Conservation (phyloP, 2,113 vertebrate species). For the Columbina picui region DNA sequence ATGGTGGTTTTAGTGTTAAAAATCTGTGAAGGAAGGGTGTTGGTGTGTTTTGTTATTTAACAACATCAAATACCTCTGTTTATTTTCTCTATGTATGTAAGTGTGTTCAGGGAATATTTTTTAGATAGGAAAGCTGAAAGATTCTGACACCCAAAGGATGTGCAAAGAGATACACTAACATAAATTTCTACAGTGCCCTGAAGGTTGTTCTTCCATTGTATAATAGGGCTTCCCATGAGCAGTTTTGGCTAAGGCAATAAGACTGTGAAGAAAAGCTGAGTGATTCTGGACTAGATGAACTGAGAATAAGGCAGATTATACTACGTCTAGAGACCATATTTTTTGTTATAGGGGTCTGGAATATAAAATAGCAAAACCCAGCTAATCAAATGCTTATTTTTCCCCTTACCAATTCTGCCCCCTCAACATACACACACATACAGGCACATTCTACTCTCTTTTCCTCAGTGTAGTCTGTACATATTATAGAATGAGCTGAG, state of each 20-base stretch:
- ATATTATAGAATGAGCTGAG: slow-evolving; percentile 9
- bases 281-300: slow-evolving; percentile 39
- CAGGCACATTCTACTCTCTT: neutral
- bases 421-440: neutral
- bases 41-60: neutral
- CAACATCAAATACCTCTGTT: neutral
- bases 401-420: neutral
- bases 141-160: slow-evolving; percentile 74
- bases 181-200: slow-evolving; percentile 71
- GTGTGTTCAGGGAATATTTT: slow-evolving; percentile 61
- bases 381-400: slow-evolving; percentile 49
- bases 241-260: slow-evolving; percentile 51
- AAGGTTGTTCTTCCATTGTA: slow-evolving; percentile 63
- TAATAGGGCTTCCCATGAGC: slow-evolving; percentile 58
- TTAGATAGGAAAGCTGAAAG: slow-evolving; percentile 67
- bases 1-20: neutral
- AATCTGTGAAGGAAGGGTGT: neutral
- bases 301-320: neutral
- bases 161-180: slow-evolving; percentile 70
- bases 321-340: neutral
- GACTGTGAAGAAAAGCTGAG: slow-evolving; percentile 54
- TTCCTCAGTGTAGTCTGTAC: slow-evolving; percentile 15
- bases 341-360: neutral
- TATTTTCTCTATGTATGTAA: neutral
- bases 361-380: slow-evolving; percentile 13